phyloP scores from a whole-genome alignment of 2,113 vertebrate genomes.

The Pygoscelis adeliae region DNA sequence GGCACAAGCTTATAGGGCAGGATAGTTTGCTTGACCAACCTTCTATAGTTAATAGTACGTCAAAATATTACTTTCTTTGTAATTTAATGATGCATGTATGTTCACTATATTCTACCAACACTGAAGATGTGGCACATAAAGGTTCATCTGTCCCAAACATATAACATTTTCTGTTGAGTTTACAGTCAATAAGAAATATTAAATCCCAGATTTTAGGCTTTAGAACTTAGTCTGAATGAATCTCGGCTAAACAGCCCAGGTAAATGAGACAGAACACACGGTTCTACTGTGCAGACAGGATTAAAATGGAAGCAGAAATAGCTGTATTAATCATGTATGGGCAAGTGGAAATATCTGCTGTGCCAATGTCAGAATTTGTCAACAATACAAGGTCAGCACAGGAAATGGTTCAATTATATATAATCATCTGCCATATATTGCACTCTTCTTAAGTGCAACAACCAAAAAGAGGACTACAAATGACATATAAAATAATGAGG shows the following conservation, averaged over 20 bases:
- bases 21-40: not conserved
- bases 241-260: not conserved
- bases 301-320: not conserved
- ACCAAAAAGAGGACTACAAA: not conserved
- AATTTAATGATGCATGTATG: not conserved
- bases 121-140: not conserved
- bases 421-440: not conserved
- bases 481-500: not conserved
- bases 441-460: not conserved
- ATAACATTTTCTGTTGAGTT: not conserved
- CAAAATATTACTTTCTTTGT: not conserved
- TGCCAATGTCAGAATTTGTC: slow-evolving; percentile 16
- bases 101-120: not conserved
- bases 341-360: not conserved
- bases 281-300: not conserved
- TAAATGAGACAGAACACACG: not conserved
- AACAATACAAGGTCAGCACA: not conserved
- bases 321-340: not conserved
- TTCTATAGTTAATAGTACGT: not conserved
- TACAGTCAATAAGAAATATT: not conserved
- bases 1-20: not conserved
- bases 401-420: not conserved
- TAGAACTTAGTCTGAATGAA: not conserved
- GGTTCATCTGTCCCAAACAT: not conserved
- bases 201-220: not conserved